Base-by-base conservation (phyloP, 1,140 invertebrate species). In the Wasmannia auropunctata region DNA sequence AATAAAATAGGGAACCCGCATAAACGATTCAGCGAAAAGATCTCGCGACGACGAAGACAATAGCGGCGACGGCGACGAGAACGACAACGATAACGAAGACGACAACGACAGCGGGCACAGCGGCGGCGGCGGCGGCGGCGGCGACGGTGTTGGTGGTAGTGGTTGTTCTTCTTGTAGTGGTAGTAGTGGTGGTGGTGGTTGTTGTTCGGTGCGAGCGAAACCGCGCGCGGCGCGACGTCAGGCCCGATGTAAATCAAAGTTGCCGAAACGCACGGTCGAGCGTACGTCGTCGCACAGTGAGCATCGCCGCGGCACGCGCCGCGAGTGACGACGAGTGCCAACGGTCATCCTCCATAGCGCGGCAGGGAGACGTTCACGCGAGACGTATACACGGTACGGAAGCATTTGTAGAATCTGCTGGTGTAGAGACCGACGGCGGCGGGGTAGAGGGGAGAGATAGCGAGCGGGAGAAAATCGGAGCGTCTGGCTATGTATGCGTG, bases 341-440 rank as follows among this genome's bases (percentile, higher is more conserved):
- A 91, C 88, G 87, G 79, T 91, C 89, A 90, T 85, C 88, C 86
- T 88, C 88, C 84, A 91, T 90, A 87, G 77, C 89, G 88, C 77
- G 86, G 89, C 86, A 87, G 86, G 86, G 86, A 88, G 85, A 90
- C 87, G 88, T 87, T 88, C 84, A 88, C 88, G 87, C 91, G 87
- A 91, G 85, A 86, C 91, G 91, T 91, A 88, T 91, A 92, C 91
- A 93, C 89, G 92, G 92, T 92, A 93, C 91, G 90, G 49, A 87
- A 89, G 79, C 76, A 86, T 90, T 87, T 88, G 65, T 34, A 80
- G 80, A 84, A 49, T 89, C 19, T n/a, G n/a, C 31, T 90, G 85
- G 70, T 31, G 70, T 69, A 6, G 6, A 31, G 46, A 62, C 69
- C 62, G 60, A 85, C 77, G 58, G 79, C 60, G 51, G 5, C 7